Percentiles rank a stretch among this genome's conserved stretches.
phyloP scores from a whole-genome alignment of 2,113 vertebrate species.

The Myotis davidii region DNA sequence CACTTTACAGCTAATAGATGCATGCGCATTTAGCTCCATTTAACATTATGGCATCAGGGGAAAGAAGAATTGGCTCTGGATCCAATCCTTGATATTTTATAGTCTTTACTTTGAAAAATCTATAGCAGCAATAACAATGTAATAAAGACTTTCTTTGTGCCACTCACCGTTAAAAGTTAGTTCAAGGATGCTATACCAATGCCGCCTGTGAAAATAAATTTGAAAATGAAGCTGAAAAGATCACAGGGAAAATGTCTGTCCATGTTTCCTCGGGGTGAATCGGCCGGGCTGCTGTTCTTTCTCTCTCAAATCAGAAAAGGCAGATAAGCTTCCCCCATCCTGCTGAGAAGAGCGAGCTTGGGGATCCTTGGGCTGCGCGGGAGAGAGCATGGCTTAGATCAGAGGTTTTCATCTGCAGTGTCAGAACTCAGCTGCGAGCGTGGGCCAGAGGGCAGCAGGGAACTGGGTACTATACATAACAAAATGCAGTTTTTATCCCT shows the following conservation, averaged over 20 bases:
- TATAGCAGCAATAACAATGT: not conserved
- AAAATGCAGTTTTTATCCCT: rapidly evolving
- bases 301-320: not conserved
- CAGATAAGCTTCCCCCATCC: not conserved
- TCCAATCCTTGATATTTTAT: not conserved
- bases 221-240: constrained; percentile 11
- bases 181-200: not conserved
- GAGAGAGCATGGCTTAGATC: not conserved
- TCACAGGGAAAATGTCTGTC: not conserved
- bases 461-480: not conserved
- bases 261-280: not conserved
- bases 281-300: not conserved
- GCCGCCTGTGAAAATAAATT: not conserved
- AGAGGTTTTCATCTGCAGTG: not conserved
- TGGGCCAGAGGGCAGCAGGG: not conserved
- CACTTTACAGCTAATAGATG: not conserved
- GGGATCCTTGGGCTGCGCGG: not conserved
- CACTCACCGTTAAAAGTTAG: not conserved
- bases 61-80: not conserved
- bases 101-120: constrained; percentile 16
- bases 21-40: not conserved
- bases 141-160: not conserved
- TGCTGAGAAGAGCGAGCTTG: not conserved
- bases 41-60: not conserved
- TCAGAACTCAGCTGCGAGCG: not conserved